Evolutionary conservation across 1,140 invertebrate genomes (phyloP).

Genomic region (Pseudomyrmex dendroicus): DNA sequence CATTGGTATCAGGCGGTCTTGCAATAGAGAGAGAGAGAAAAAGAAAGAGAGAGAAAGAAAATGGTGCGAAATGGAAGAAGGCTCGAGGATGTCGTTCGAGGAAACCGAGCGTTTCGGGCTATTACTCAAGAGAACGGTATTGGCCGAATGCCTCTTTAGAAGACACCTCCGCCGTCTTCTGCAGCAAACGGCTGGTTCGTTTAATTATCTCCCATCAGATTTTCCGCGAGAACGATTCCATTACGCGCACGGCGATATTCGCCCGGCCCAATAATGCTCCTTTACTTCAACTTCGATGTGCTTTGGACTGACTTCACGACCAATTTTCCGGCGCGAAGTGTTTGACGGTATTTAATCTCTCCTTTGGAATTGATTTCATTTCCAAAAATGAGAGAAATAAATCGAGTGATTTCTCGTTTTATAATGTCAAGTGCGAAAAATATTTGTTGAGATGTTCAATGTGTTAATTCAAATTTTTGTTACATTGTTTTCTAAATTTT

Average conservation of each 20-base stretch:
- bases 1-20: neutral
- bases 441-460: neutral
- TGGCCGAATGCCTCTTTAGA: conserved; percentile 25
- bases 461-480: neutral
- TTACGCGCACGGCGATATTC: conserved; percentile 33
- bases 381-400: neutral
- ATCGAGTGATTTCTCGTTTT: neutral
- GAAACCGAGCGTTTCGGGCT: neutral
- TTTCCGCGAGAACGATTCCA: conserved; percentile 49
- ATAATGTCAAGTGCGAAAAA: neutral
- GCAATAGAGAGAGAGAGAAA: no score
- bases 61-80: conserved; percentile 22
- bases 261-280: neutral
- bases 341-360: conserved; percentile 1
- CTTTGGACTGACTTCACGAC: conserved; percentile 18
- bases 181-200: neutral
- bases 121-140: conserved; percentile 32
- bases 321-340: conserved; percentile 27
- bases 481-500: no score
- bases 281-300: conserved; percentile 18
- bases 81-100: conserved; percentile 24
- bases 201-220: conserved; percentile 57
- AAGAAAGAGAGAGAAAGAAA: neutral
- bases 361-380: neutral
- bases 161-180: conserved; percentile 1